Base-by-base conservation (phyloP, 2,888 invertebrate genomes). In the Cheilosia variabilis region DNA sequence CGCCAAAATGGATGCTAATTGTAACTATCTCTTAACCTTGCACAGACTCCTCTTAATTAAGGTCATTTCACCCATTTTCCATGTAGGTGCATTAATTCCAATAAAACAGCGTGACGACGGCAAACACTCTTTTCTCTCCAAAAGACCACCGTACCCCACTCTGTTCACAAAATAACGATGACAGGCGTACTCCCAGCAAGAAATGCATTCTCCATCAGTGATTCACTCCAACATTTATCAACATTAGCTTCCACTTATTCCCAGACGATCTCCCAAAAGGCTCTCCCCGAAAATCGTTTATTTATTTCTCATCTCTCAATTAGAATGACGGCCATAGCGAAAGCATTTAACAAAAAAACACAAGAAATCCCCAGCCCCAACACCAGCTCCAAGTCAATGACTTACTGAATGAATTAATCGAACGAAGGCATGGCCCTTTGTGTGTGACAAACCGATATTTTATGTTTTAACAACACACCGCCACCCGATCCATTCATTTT, bases 261-360 rank as follows among this genome's bases (percentile, higher is more conserved):
- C 53, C 52, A n/a, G 31, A 68, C 55, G 19, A 37, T 17, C 34
- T 7, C 22, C 55, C n/a, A 68, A 65, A 63, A 41, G 9, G 34
- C 24, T 37, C 34, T 24, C 17, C 19, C 34, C n/a, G 24, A 19
- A 53, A 68, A 69, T 65, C 57, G 58, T 10, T 68, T 73, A 79
- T 75, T 69, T 75, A 79, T 69, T 75, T 68, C 45, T 47, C 73
- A 79, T 79, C 65, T 75, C 80, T 84, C 84, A 84, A 84, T 84
- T 71, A 66, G 58, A 63, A 34, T 31, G 62, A 65, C 53, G 55
- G 53, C 60, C 69, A 60, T 71, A 80, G 55, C 75, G 50, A 75
- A 79, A 68, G 43, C 75, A 71, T 75, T 80, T 58, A 69, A 55
- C 7, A 31, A 31, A 31, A 9, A 37, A 63, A 57, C 10, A 31